Conservation (phyloP, 2,888 invertebrate genomes). For the Sisyra nigra region DNA sequence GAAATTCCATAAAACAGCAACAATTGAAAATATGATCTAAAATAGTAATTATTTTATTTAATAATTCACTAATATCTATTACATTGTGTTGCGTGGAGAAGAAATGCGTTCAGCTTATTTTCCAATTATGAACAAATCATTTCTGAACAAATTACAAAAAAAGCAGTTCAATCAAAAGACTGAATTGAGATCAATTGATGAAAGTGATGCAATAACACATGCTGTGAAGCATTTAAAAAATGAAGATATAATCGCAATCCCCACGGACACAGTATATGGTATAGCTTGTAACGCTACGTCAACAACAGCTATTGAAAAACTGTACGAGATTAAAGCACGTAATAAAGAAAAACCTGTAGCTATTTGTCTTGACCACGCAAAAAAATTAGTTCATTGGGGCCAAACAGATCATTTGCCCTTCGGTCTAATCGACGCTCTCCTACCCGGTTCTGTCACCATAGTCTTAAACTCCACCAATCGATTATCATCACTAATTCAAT, state of each 20-base stretch:
- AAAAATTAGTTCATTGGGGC: slow-evolving; percentile 65
- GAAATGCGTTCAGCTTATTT: too few relatives aligned
- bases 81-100: too few relatives aligned
- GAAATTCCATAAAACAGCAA: too few relatives aligned
- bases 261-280: slow-evolving; percentile 97
- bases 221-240: slow-evolving; percentile 32
- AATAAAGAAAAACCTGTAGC: slow-evolving; percentile 72
- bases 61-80: too few relatives aligned
- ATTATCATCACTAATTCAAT: slow-evolving; percentile 54
- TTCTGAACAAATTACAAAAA: too few relatives aligned
- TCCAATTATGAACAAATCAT: too few relatives aligned
- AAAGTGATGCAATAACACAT: slow-evolving; percentile 25
- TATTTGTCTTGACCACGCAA: slow-evolving; percentile 67
- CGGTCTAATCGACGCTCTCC: slow-evolving; percentile 46
- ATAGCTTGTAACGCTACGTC: slow-evolving; percentile 77
- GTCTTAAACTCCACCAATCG: slow-evolving; percentile 58
- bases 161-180: too few relatives aligned
- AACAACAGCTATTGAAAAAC: slow-evolving; percentile 53
- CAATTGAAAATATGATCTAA: too few relatives aligned
- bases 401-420: slow-evolving; percentile 50
- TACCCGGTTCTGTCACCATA: slow-evolving; percentile 93
- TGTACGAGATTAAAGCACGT: slow-evolving; percentile 73
- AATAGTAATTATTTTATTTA: too few relatives aligned
- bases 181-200: slow-evolving; percentile 9
- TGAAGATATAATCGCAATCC: slow-evolving; percentile 68